These are phyloP conservation scores for Drosophila lini DNA, from an alignment of 1,140 invertebrate species.

Conservation along the genomic window DNA sequence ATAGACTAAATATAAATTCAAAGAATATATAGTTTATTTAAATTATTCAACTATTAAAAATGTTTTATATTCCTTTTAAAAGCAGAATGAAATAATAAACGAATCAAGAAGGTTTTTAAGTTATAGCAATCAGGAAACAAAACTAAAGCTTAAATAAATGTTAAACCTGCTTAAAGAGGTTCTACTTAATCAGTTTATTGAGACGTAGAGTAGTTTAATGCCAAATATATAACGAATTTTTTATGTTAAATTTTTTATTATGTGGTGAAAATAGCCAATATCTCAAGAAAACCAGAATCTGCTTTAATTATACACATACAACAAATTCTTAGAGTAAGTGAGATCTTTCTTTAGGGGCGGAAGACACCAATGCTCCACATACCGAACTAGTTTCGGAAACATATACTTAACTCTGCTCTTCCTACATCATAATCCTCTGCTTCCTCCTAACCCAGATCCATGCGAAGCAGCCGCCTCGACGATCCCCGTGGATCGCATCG, in stretches of 20 bases:
- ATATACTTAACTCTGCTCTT: background rate
- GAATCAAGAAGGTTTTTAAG: background rate
- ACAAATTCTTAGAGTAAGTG: background rate
- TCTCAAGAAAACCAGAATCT: background rate
- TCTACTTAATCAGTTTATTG: background rate
- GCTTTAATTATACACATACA: background rate
- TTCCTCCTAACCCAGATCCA: slow-evolving; percentile 58
- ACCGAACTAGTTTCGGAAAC: background rate
- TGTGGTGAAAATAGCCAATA: background rate
- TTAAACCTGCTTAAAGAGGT: background rate
- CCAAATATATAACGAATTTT: background rate
- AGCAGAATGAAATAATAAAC: background rate
- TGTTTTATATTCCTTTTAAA: background rate
- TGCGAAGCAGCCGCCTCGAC: slow-evolving; percentile 79
- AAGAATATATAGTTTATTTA: background rate
- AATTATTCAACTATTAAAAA: background rate
- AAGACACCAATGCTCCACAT: background rate
- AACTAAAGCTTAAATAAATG: background rate
- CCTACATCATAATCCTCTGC: background rate
- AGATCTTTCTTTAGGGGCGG: background rate
- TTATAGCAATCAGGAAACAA: background rate
- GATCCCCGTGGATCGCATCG: slow-evolving; percentile 82
- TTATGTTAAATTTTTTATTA: too few species aligned
- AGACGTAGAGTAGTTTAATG: background rate
- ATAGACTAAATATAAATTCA: background rate